phyloP scores from a whole-genome alignment of 2,888 invertebrate genomes.

The Meloe dianella region DNA sequence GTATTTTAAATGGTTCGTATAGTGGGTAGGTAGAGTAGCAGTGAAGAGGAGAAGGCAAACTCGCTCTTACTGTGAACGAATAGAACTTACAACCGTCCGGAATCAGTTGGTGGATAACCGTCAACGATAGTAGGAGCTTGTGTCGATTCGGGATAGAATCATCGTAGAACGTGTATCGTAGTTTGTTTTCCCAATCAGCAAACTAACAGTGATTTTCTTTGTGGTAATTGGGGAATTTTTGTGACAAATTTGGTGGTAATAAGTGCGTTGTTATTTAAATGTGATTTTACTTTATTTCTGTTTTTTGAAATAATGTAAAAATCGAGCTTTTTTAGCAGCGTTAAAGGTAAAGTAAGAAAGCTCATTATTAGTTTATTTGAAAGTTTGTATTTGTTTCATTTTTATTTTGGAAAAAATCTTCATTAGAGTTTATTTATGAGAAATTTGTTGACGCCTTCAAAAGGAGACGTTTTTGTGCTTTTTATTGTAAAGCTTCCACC shows the following conservation, averaged over 20 bases:
- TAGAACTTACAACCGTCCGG: neutral
- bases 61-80: neutral
- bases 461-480: constrained; percentile 15
- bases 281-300: neutral
- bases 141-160: neutral
- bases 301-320: neutral
- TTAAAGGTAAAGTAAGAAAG: neutral
- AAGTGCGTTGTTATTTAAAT: neutral
- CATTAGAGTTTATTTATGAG: no score
- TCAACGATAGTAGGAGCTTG: neutral
- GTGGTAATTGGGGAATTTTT: neutral
- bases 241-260: neutral
- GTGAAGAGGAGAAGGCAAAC: constrained; percentile 6
- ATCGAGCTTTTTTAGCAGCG: neutral
- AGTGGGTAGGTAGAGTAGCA: neutral
- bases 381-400: constrained; percentile 16
- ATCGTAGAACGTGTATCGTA: constrained; percentile 1
- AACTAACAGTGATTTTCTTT: neutral
- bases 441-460: constrained; percentile 25
- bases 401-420: constrained; percentile 38
- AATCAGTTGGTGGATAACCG: constrained; percentile 12
- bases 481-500: constrained; percentile 19
- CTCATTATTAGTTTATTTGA: neutral
- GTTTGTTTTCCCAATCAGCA: neutral
- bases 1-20: constrained; percentile 7